Base-by-base conservation (phyloP, 1,140 invertebrate genomes). In the Drosophila rhopaloa region DNA sequence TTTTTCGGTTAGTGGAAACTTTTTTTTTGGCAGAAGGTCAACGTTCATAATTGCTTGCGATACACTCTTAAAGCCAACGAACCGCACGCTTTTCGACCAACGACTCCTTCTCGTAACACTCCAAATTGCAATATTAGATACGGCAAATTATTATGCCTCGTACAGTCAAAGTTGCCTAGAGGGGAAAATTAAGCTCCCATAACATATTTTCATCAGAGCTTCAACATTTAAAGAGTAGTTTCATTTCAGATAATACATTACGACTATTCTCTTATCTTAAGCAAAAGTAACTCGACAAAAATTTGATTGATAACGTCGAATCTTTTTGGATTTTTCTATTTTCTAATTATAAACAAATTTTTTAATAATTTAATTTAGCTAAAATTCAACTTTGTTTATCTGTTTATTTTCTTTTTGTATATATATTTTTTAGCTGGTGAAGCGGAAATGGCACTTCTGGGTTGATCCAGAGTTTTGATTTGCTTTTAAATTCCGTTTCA, bases 11-110 rank as follows among this genome's bases (percentile, higher is more conserved):
- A 56, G 66, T 82, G 72, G 84, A 86, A 88, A 86, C 57, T 83
- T 86, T 86, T 62, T 65, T 67, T 71, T 57, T 38, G 44, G 43
- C 67, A 86, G 86, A 77, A 88, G 83, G 83, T 88, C 83, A 88
- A 89, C 76, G 84, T 79, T 80, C 83, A 89, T 80, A 88, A 86
- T 86, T 86, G 72, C 66, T 50, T n/a, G 43, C 19, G 44, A 46
- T 54, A 61, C 78, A 70, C 57, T 76, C 62, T 71, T 71, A 57
- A 71, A 71, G 67, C 67, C 67, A 71, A 71, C 67, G 67, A 71
- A 70, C 65, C 67, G 65, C 35, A 10, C n/a, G 60, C 35, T 47
- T 65, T 60, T 37, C 32, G 60, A 40, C 24, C 50, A 37, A 7
- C 32, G 37, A 40, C 62, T 65, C 41, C 60, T 66, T 46, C 60